Conservation (phyloP, 2,113 vertebrate genomes). For the Platysteira castanea region DNA sequence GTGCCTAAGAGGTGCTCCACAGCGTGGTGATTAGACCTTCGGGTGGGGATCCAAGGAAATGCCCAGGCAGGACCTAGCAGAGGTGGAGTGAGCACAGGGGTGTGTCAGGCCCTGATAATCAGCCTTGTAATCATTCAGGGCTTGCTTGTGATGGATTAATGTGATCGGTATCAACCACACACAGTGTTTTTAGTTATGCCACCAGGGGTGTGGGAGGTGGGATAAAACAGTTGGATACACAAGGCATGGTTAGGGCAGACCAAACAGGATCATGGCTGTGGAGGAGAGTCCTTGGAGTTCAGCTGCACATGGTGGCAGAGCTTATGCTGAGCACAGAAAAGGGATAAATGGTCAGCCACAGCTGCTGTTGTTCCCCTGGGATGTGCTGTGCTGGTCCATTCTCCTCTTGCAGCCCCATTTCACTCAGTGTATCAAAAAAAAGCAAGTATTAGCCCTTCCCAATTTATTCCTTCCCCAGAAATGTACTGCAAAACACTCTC, state of each 20-base stretch:
- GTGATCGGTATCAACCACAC: fast-evolving
- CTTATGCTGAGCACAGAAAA: neutral
- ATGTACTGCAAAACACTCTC: neutral
- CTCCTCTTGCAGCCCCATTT: neutral
- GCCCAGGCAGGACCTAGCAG: neutral
- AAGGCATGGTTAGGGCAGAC: neutral
- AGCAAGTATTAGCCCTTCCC: too few relatives aligned
- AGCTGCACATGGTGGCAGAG: neutral
- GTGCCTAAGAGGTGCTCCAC: neutral
- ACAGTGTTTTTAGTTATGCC: fast-evolving
- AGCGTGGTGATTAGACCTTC: neutral
- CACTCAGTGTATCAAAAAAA: neutral
- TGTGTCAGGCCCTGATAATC: neutral
- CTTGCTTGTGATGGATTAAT: neutral
- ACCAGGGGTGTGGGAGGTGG: fast-evolving
- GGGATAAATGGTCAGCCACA: neutral
- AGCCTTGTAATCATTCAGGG: neutral
- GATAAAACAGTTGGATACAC: neutral
- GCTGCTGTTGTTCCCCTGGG: neutral
- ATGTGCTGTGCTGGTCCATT: neutral
- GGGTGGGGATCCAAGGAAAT: neutral
- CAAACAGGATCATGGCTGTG: fast-evolving
- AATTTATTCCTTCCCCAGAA: neutral
- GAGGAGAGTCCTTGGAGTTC: neutral
- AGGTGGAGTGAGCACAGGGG: neutral